Evolutionary conservation across 2,888 invertebrate species (phyloP).

Genomic region (Spodoptera picta): DNA sequence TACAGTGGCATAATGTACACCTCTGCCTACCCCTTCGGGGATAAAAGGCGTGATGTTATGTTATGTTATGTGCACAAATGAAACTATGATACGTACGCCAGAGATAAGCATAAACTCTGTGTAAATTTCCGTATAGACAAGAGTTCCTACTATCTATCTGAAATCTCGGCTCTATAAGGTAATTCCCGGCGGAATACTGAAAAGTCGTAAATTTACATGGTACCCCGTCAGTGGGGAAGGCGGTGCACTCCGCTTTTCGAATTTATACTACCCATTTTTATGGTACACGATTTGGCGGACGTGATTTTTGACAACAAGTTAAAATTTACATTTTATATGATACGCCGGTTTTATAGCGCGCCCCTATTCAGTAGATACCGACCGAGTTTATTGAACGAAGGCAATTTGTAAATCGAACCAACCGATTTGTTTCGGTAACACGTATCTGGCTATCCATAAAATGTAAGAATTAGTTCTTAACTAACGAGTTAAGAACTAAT

Average conservation of each 20-base stretch:
- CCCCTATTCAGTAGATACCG: conserved; percentile 51
- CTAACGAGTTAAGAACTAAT: no score
- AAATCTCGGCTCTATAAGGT: conserved; percentile 78
- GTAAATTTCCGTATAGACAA: conserved; percentile 68
- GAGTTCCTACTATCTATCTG: conserved; percentile 70
- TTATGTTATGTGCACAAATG: conserved; percentile 18
- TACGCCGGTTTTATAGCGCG: conserved; percentile 68
- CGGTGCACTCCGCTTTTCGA: conserved; percentile 73
- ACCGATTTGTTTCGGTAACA: conserved; percentile 3
- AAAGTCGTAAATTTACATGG: conserved; percentile 84
- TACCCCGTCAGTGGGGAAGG: conserved; percentile 73
- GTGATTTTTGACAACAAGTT: conserved; percentile 83
- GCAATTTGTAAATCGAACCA: conserved; percentile 27
- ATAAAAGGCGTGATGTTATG: no score
- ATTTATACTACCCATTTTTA: conserved; percentile 81
- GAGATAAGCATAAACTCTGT: conserved; percentile 60
- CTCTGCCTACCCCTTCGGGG: no score
- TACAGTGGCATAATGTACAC: no score
- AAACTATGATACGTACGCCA: conserved; percentile 50
- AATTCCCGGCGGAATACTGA: conserved; percentile 83
- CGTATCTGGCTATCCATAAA: no score
- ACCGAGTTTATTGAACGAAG: conserved; percentile 48
- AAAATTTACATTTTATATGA: conserved; percentile 81
- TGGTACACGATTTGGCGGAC: conserved; percentile 74
- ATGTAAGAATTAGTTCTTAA: no score